A percentile compares a stretch with the other conserved stretches of the same genome.
These are phyloP conservation scores for Ophion ventricosus DNA, from an alignment of 2,888 invertebrate species.

Conservation along the genomic window DNA sequence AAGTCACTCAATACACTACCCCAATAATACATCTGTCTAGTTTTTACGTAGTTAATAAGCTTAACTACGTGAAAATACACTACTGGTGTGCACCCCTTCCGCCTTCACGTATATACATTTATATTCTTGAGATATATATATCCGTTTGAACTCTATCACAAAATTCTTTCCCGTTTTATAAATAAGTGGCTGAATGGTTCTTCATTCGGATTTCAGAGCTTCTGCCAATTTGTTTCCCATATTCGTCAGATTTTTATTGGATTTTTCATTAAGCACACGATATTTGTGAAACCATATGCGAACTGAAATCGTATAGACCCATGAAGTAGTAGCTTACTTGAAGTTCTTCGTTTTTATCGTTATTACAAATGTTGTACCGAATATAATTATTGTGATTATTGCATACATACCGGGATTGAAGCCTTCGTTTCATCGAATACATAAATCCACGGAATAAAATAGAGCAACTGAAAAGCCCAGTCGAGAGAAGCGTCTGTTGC, in stretches of 20 bases:
- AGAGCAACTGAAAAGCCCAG: too few species aligned
- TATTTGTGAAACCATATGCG: background rate
- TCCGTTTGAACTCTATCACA: constrained; percentile 3
- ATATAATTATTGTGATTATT: too few species aligned
- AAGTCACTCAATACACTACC: background rate
- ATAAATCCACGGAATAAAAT: background rate
- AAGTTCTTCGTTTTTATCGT: background rate
- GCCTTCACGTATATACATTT: background rate
- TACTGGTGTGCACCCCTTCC: constrained; percentile 18
- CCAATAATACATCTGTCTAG: background rate
- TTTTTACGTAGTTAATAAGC: too few species aligned
- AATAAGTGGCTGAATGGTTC: background rate
- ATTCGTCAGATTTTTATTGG: background rate
- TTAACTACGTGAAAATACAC: background rate
- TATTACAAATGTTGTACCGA: background rate
- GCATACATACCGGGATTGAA: too few species aligned
- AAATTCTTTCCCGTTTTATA: background rate
- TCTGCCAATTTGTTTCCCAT: background rate
- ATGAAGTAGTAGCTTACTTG: background rate
- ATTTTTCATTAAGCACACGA: background rate
- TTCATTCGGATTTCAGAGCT: background rate
- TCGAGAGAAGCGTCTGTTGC: too few species aligned
- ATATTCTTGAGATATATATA: background rate
- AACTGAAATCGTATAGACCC: background rate
- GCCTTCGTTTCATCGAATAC: too few species aligned